Base-by-base conservation (phyloP, 2,113 vertebrate genomes). In the Nannobrachium achirus region DNA sequence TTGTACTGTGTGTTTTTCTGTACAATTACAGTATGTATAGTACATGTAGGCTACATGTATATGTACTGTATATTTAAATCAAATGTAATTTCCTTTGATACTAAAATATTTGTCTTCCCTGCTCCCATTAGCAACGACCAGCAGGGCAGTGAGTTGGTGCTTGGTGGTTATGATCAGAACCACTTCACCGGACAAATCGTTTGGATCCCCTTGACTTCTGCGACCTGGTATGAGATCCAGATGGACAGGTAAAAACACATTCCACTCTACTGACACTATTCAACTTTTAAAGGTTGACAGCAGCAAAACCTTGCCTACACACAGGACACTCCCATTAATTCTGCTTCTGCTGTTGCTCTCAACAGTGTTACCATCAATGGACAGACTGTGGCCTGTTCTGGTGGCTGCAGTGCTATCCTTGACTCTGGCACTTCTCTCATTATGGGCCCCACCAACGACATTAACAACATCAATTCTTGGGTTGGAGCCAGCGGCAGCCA, bases 161-260 rank as follows among this genome's bases (percentile, higher is more conserved):
- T 95, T 0, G 93, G 93, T 13, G 93, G 87, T 53, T 49, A 82
- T 0, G 90, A 94, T 8, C 7, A 9, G 0, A 82, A 61, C 56
- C 86, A 80, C 66, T 93, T 88, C 85, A 89, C 78, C 0, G 91
- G 92, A 7, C 15, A 65, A 8, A 80, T 94, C 82, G 2, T 39
- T 64, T 95, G 92, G 92, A 85, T 95, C 56, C 88, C 93, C 0
- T 61, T 95, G 53, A 88, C 89, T 0, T 71, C 86, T 46, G 88
- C 85, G 51, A 86, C 71, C 8, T 95, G 93, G 83, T 93, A 93
- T 89, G 91, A 95, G 81, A 89, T 95, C 82, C 75, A 79, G 0
- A 78, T 94, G 91, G 89, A 94, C 80, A 93, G 93, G 94, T 94
- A 53, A 10, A 14, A 45, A 50, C 48, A 50, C 48, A 50, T 51